A percentile compares a stretch with the other conserved stretches of the same genome.
Evolutionary conservation across 1,140 invertebrate species (phyloP).

Genomic region (Drosophila saltans): DNA sequence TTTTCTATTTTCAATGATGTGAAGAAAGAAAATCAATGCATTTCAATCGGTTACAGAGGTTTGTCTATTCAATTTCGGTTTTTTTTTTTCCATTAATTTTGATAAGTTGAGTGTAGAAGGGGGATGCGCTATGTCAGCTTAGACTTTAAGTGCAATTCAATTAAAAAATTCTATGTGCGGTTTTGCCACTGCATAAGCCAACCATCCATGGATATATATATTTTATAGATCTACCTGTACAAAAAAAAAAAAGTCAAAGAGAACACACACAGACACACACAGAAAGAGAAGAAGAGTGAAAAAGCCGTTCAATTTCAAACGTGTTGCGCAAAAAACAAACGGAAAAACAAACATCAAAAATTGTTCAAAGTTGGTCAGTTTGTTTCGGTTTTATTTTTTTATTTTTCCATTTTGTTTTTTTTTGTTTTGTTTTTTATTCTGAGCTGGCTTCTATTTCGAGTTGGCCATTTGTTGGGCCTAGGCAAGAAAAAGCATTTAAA

Average conservation of each 20-base stretch:
- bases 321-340: conserved; percentile 55
- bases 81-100: conserved; percentile 38
- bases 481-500: conserved; percentile 62
- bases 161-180: conserved; percentile 54
- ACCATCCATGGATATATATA: conserved; percentile 30
- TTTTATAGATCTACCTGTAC: conserved; percentile 18
- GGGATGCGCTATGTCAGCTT: conserved; percentile 24
- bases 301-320: conserved; percentile 75
- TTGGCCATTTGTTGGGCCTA: conserved; percentile 26
- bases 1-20: no score
- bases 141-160: conserved; percentile 76
- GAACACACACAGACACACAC: conserved; percentile 1
- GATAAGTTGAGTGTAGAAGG: conserved; percentile 14
- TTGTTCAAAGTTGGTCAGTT: conserved; percentile 30
- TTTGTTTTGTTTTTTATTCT: conserved; percentile 39
- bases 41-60: neutral
- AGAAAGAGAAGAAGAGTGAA: conserved; percentile 10
- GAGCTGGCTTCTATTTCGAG: neutral
- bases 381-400: conserved; percentile 20
- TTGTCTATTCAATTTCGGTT: neutral
- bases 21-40: neutral
- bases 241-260: conserved; percentile 18
- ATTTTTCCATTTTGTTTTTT: conserved; percentile 22
- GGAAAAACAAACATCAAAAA: conserved; percentile 23
- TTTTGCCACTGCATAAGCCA: conserved; percentile 63